Evolutionary conservation across 2,888 invertebrate genomes (phyloP), one percentile per base, ranked within the genome.

Genomic region (Saturnia pavonia): DNA sequence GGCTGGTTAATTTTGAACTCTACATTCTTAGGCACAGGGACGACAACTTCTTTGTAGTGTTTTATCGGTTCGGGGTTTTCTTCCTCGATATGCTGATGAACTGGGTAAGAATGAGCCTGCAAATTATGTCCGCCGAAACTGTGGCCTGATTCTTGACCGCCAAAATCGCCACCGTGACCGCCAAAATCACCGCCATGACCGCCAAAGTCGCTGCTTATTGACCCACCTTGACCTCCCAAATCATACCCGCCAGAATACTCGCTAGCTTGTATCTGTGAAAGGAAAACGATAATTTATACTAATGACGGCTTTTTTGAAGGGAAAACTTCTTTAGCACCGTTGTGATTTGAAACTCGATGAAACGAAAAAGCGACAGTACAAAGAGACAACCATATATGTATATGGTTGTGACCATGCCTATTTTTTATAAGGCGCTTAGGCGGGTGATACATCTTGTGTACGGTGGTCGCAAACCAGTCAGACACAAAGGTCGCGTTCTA

Each of bases 1-100:
- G 95, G 95, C 69, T 95, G 95, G 43, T 95, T 88, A 9, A 95
- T 84, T 82, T 95, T 94, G 76, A 95, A 95, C 73, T 95, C 95
- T 43, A 95, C 91, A 72, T 96, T 95, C 70, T 96, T 95, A 0
- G 91, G 95, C 6, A 95, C 88, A 16, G 96, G 96, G 19, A 96
- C 94, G 0, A 96, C 95, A 1, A 96, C 91, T 81, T 96, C 96
- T 82, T 96, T 96, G 82, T 96, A 95, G 72, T 96, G 95, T 68
- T 96, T 96, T 54, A 96, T 94, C 0, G 95, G 95, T 67, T 96
- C 95, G 0, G 96, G 96, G 78, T 94, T 96, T 63, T 96, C 95
- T 80, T 96, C 96, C 82, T 96, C 95, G 0, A 96, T 94, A 76
- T 96, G 96, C 75, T 95, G 95, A 69, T 95, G 95, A 45, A 95